These are phyloP conservation scores for Tortricodes alternella DNA, from an alignment of 2,888 invertebrate genomes.

Conservation along the genomic window DNA sequence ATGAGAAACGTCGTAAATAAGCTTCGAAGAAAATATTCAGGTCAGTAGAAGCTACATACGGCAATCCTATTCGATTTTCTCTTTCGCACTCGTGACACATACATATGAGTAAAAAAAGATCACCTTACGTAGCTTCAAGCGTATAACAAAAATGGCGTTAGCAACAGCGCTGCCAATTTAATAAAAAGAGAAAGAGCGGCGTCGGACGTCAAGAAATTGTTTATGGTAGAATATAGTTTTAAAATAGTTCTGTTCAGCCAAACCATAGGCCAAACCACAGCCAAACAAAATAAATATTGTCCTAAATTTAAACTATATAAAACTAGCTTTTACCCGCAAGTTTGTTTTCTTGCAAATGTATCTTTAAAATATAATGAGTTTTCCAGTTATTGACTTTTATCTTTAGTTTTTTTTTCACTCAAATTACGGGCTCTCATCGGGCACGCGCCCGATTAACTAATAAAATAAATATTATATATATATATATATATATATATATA, in stretches of 20 bases:
- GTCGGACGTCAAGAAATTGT: conserved; percentile 78
- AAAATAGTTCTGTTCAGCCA: conserved; percentile 38
- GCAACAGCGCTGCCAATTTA: conserved; percentile 75
- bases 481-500: no score
- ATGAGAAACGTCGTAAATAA: conserved; percentile 83
- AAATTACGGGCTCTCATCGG: no score
- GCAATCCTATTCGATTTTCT: conserved; percentile 53
- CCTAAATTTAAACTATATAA: background rate
- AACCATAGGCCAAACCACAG: conserved; percentile 8
- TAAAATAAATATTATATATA: no score
- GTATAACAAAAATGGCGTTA: conserved; percentile 83
- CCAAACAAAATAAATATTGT: background rate
- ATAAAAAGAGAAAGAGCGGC: conserved; percentile 70
- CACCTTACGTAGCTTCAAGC: conserved; percentile 76
- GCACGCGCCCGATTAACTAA: no score
- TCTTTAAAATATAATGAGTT: no score
- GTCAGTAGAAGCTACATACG: conserved; percentile 69
- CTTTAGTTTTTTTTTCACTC: no score
- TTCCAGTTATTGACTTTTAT: no score
- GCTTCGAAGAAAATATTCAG: conserved; percentile 82
- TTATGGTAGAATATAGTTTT: conserved; percentile 60
- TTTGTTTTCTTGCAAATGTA: no score
- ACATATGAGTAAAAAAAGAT: conserved; percentile 71
- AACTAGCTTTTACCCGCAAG: no score
- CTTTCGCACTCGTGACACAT: conserved; percentile 61